Conservation (phyloP, 2,888 invertebrate genomes). For the Euzophera pinguis region DNA sequence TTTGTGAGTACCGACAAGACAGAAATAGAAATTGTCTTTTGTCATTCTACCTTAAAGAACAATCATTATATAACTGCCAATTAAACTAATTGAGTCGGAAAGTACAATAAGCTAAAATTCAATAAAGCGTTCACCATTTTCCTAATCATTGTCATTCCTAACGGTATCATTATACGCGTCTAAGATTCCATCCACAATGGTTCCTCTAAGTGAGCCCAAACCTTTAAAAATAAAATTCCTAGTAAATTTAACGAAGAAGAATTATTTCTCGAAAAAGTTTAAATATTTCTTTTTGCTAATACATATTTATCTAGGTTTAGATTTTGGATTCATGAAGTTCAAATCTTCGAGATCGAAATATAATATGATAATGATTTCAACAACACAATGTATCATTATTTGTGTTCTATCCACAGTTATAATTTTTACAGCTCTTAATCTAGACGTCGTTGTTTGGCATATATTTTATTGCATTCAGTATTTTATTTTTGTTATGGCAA, state of each 20-base stretch:
- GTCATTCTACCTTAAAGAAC: too few relatives aligned
- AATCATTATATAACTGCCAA: too few relatives aligned
- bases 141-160: too few relatives aligned
- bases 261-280: neutral
- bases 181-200: too few relatives aligned
- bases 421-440: neutral
- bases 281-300: neutral
- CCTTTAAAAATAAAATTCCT: neutral
- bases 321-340: constrained; percentile 3
- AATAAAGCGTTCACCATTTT: too few relatives aligned
- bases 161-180: too few relatives aligned
- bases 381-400: neutral
- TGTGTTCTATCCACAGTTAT: neutral
- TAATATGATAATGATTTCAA: neutral
- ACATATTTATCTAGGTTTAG: neutral
- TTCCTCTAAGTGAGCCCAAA: too few relatives aligned
- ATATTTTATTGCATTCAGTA: neutral
- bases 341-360: neutral
- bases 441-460: neutral
- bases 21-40: too few relatives aligned
- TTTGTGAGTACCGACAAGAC: too few relatives aligned
- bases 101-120: too few relatives aligned
- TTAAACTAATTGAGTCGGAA: too few relatives aligned
- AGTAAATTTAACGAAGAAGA: neutral
- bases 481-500: neutral